These are phyloP conservation scores for Metopolophium dirhodum DNA, from an alignment of 1,140 invertebrate species.

Conservation along the genomic window DNA sequence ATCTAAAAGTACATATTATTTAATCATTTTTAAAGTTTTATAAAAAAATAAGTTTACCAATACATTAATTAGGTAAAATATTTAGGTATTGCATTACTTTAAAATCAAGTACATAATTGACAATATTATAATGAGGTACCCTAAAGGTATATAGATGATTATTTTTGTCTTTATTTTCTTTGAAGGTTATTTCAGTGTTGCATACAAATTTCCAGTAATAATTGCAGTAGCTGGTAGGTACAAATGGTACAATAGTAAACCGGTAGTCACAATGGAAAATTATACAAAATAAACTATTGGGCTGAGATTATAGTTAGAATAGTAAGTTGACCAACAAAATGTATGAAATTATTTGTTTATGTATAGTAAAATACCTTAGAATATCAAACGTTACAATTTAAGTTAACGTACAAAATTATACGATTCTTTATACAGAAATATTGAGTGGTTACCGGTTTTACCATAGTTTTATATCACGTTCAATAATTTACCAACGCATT, in stretches of 20 bases:
- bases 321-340: not conserved
- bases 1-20: not conserved
- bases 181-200: not conserved
- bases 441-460: too few relatives aligned
- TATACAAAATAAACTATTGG: not conserved
- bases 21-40: not conserved
- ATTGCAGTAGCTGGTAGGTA: not conserved
- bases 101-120: not conserved
- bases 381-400: not conserved
- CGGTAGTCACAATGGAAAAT: not conserved
- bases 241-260: not conserved
- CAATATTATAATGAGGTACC: not conserved
- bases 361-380: not conserved
- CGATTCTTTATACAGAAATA: not conserved
- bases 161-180: not conserved
- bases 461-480: not conserved
- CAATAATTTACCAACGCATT: not conserved
- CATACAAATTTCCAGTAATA: not conserved
- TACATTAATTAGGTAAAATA: not conserved
- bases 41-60: not conserved
- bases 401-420: not conserved
- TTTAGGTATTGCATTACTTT: not conserved
- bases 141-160: not conserved
- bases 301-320: not conserved
- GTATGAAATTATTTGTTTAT: not conserved